Percentiles rank a stretch among this genome's conserved stretches.
These are phyloP conservation scores for Ostrea denselamellosa DNA, from an alignment of 1,140 invertebrate genomes.

Conservation along the genomic window DNA sequence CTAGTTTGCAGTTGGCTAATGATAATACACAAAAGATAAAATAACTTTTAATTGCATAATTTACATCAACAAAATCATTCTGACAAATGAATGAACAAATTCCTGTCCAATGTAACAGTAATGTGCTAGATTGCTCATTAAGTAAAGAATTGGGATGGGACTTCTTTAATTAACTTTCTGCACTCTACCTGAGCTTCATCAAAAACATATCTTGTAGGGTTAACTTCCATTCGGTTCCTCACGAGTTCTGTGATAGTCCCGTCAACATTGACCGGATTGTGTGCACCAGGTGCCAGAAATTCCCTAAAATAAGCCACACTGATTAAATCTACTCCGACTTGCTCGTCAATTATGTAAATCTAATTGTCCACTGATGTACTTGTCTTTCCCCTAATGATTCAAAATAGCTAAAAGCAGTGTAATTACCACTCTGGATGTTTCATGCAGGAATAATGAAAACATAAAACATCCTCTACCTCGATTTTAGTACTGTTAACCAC, in stretches of 20 bases:
- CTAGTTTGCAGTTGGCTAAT: too few relatives aligned
- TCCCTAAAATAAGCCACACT: conserved; percentile 82
- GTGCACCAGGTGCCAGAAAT: conserved; percentile 95
- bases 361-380: background rate
- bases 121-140: background rate
- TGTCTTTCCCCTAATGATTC: background rate
- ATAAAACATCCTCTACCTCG: background rate
- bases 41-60: too few relatives aligned
- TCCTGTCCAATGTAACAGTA: background rate
- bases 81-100: background rate
- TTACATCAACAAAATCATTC: too few relatives aligned
- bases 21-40: too few relatives aligned
- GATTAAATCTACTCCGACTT: background rate
- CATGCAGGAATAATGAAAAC: background rate
- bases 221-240: conserved; percentile 79
- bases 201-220: conserved; percentile 94
- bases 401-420: background rate
- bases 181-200: conserved; percentile 94
- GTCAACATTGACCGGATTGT: conserved; percentile 98
- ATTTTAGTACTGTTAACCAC: background rate
- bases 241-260: conserved; percentile 82
- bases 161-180: background rate
- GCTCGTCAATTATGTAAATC: conserved; percentile 15
- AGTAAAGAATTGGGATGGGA: background rate
- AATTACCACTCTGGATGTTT: background rate